phyloP scores from a whole-genome alignment of 2,797 vertebrate genomes.

The Pseudochirops corinnae region DNA sequence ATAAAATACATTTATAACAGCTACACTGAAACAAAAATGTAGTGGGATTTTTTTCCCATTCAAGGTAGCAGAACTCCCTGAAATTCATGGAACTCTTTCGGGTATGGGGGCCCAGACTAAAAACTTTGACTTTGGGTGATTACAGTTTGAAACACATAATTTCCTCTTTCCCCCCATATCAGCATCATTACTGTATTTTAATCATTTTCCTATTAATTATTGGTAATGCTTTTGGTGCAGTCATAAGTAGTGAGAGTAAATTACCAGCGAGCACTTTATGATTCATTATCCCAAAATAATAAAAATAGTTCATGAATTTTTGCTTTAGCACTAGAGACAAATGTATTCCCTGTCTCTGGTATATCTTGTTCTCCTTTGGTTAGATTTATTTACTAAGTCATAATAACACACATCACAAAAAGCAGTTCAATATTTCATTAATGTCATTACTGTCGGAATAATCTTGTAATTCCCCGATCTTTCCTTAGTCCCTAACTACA shows the following conservation, averaged over 20 bases:
- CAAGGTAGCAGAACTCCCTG: not conserved
- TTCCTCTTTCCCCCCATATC: not conserved
- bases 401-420: not conserved
- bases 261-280: not conserved
- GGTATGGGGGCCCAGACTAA: not conserved
- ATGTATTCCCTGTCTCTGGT: not conserved
- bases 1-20: not conserved
- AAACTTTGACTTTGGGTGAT: not conserved
- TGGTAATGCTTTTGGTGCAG: slow-evolving; percentile 2
- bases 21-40: not conserved
- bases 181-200: not conserved
- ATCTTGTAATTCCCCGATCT: slow-evolving; percentile 5
- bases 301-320: slow-evolving; percentile 13
- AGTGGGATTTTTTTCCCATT: not conserved
- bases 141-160: slow-evolving; percentile 28
- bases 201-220: slow-evolving; percentile 13
- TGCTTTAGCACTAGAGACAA: not conserved
- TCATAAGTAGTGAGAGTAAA: slow-evolving; percentile 5
- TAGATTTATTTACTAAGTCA: not conserved
- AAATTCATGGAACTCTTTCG: not conserved
- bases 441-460: slow-evolving; percentile 9
- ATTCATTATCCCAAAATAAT: slow-evolving; percentile 15
- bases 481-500: not conserved
- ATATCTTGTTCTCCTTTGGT: not conserved
- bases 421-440: not conserved